Conservation (phyloP, 1,140 invertebrate genomes). For the Neodiprion lecontei region DNA sequence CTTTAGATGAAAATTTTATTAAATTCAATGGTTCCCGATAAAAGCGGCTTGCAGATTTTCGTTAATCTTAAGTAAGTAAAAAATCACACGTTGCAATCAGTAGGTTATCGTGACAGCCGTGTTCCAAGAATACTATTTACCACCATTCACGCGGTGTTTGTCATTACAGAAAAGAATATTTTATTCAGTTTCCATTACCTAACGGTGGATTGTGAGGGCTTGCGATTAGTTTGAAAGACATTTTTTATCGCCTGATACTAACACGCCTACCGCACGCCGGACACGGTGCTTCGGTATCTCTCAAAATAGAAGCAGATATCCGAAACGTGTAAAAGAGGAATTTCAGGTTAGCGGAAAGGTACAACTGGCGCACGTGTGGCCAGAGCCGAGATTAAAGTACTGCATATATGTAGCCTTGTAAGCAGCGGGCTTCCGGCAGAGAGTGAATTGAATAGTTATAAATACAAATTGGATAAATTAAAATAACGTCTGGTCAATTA, state of each 20-base stretch:
- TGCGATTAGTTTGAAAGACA: slow-evolving; percentile 42
- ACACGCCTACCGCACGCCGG: too few relatives aligned
- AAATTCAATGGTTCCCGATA: slow-evolving; percentile 18
- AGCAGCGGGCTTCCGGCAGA: too few relatives aligned
- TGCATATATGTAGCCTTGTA: too few relatives aligned
- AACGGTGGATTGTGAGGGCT: slow-evolving; percentile 42
- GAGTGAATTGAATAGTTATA: too few relatives aligned
- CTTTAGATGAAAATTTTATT: slow-evolving; percentile 3
- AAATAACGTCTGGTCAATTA: too few relatives aligned
- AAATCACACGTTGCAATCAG: neutral
- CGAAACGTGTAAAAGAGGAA: too few relatives aligned
- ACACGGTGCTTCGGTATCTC: too few relatives aligned
- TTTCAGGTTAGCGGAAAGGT: too few relatives aligned
- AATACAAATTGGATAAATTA: too few relatives aligned
- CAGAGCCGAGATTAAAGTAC: too few relatives aligned
- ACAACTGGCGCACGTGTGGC: too few relatives aligned
- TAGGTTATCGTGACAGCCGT: neutral
- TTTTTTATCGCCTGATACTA: slow-evolving; percentile 26
- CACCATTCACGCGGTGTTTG: neutral
- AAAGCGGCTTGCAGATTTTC: slow-evolving; percentile 19
- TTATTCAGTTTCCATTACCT: slow-evolving; percentile 34
- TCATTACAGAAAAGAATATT: neutral
- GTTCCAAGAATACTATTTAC: neutral
- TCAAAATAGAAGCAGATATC: too few relatives aligned
- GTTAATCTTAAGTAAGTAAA: neutral